These are phyloP conservation scores for Ctenomys sociabilis DNA, from an alignment of 2,113 vertebrate species.

Conservation along the genomic window DNA sequence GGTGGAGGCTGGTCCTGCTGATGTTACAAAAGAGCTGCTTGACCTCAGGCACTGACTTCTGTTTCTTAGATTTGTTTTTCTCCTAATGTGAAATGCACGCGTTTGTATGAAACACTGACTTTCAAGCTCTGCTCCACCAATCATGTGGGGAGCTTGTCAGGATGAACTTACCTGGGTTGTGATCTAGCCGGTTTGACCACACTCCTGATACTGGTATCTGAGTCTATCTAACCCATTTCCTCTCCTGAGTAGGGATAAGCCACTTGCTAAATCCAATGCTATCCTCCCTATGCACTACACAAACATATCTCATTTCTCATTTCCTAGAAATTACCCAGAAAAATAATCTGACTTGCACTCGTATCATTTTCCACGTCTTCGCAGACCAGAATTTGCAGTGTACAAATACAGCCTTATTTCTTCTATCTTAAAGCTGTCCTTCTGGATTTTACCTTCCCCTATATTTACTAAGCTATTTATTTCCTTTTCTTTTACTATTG, in stretches of 20 bases:
- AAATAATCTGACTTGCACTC: background rate
- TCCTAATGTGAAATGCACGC: background rate
- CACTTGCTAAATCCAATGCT: background rate
- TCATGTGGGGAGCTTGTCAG: background rate
- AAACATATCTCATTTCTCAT: background rate
- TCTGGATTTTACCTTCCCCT: background rate
- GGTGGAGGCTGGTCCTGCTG: background rate
- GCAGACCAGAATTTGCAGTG: background rate
- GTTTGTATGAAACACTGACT: background rate
- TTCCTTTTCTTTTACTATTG: slow-evolving; percentile 7
- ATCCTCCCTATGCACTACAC: accelerated
- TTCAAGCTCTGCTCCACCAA: background rate
- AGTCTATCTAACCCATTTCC: accelerated
- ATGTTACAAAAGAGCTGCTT: background rate
- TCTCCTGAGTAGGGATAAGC: background rate
- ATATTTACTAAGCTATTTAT: background rate
- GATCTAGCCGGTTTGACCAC: background rate
- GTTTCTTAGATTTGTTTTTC: background rate
- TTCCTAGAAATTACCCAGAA: background rate
- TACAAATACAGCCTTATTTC: background rate
- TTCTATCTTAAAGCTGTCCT: background rate
- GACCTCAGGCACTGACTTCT: background rate
- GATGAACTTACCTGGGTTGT: background rate
- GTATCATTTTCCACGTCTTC: background rate
- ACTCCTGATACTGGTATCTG: background rate